Conservation (phyloP, 1,140 invertebrate genomes). For the Dreissena polymorpha region DNA sequence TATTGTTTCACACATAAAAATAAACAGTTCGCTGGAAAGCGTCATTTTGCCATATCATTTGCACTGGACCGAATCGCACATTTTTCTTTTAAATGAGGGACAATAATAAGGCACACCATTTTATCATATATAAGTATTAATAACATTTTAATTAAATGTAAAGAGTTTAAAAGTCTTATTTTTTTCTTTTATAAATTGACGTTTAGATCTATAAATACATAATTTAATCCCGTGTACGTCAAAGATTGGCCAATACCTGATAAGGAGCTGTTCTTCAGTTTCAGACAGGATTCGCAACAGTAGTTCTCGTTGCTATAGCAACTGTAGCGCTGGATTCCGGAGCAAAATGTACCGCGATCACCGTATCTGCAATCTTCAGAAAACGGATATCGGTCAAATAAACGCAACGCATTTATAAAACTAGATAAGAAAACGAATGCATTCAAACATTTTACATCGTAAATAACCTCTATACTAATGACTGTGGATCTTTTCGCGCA, state of each 20-base stretch:
- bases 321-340: not conserved
- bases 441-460: not conserved
- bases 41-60: not conserved
- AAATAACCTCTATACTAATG: not conserved
- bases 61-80: not conserved
- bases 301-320: conserved; percentile 41
- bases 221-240: too few species aligned
- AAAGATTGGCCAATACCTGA: too few species aligned
- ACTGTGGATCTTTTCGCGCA: too few species aligned
- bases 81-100: not conserved
- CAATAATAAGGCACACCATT: not conserved
- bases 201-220: too few species aligned
- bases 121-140: too few species aligned
- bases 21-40: not conserved
- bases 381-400: not conserved
- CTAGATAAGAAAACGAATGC: not conserved
- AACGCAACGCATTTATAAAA: not conserved
- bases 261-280: not conserved
- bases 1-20: not conserved
- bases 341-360: conserved; percentile 9
- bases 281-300: conserved; percentile 30
- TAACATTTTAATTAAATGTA: too few species aligned
- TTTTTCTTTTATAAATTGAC: too few species aligned
- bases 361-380: conserved; percentile 21
- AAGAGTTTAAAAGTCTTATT: too few species aligned